Percentiles rank a stretch among this genome's conserved stretches.
Conservation (phyloP, 2,797 vertebrate species). For the Aldrovandia affinis region DNA sequence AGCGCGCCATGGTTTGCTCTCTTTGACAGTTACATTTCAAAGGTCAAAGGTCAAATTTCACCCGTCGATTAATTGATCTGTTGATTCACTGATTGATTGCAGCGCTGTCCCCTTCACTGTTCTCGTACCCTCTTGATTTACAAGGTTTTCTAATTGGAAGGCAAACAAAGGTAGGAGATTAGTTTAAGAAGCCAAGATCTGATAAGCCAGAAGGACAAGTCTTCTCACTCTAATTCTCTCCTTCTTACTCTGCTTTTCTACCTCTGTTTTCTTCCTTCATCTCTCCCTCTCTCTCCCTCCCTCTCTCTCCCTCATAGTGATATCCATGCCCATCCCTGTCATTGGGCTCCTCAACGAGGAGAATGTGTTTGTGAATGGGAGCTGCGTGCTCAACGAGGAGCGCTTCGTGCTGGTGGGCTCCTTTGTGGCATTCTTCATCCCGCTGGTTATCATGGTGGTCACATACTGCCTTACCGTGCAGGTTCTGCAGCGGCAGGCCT, state of each 20-base stretch:
- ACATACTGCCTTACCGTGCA: constrained; percentile 80
- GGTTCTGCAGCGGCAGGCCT: constrained; percentile 78
- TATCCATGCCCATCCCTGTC: constrained; percentile 81
- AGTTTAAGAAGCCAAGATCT: neutral
- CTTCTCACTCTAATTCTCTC: neutral
- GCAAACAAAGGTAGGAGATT: neutral
- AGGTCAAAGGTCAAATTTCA: neutral
- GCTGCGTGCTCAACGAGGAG: constrained; percentile 77
- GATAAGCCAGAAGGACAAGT: neutral
- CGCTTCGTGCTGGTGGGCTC: constrained; percentile 82
- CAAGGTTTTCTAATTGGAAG: neutral
- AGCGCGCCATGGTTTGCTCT: neutral
- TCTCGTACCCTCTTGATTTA: neutral
- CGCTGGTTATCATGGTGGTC: constrained; percentile 84
- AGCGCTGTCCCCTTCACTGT: neutral
- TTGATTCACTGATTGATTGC: neutral
- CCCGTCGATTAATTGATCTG: neutral
- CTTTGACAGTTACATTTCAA: neutral
- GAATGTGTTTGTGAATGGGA: constrained; percentile 78
- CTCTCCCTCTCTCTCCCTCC: too few species aligned
- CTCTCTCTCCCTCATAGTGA: constrained; percentile 60
- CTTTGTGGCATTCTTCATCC: constrained; percentile 84
- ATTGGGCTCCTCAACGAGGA: constrained; percentile 79
- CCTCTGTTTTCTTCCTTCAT: too few species aligned
- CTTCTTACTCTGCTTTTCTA: neutral